Conservation (phyloP, 2,113 vertebrate genomes). For the Helogale parvula region DNA sequence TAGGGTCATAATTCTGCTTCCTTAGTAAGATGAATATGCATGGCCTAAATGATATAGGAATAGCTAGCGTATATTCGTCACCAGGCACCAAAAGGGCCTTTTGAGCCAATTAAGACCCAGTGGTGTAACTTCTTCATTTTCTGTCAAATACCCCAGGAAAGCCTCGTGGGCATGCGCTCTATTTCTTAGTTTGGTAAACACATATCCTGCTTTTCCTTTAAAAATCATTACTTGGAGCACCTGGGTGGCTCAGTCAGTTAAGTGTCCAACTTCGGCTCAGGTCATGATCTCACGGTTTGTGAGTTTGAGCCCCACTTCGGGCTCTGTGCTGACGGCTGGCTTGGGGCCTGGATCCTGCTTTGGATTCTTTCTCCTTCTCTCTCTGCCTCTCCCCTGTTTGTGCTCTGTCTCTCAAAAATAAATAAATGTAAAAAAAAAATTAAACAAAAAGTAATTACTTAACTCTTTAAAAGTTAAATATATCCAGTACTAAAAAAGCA, state of each 20-base stretch:
- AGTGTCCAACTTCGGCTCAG: no score
- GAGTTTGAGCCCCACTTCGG: no score
- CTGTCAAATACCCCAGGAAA: neutral
- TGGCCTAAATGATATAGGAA: neutral
- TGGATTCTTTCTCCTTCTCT: no score
- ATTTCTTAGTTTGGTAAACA: neutral
- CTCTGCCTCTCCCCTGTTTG: no score
- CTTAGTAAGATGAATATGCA: constrained; percentile 22
- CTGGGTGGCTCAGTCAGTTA: no score
- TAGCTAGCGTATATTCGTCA: constrained; percentile 17
- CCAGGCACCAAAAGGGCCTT: constrained; percentile 17
- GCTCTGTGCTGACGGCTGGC: no score
- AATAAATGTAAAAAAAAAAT: no score
- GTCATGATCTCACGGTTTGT: no score
- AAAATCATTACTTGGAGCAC: neutral
- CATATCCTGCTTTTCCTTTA: neutral
- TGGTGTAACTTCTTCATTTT: neutral
- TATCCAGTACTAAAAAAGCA: neutral
- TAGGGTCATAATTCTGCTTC: constrained; percentile 48
- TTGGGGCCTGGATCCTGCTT: no score
- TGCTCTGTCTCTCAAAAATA: no score
- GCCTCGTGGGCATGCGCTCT: neutral
- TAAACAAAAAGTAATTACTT: neutral
- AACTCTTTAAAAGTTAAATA: neutral
- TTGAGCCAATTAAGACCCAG: neutral